phyloP scores from a whole-genome alignment of 2,797 vertebrate species.

The Amphiprion clarkii region DNA sequence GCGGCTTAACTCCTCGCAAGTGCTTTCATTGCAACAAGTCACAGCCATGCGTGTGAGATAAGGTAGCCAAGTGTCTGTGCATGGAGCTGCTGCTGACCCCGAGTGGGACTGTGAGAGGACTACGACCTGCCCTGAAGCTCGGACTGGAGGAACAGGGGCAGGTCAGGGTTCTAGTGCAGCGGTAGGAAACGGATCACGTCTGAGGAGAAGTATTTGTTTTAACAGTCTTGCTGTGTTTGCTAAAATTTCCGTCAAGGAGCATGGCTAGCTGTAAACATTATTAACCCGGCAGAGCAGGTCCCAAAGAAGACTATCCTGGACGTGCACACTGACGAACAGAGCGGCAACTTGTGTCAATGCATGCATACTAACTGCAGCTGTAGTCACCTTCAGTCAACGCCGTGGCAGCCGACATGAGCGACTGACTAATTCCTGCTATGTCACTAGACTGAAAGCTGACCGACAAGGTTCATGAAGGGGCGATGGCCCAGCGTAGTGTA shows the following conservation, averaged over 20 bases:
- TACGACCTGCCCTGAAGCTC: background rate
- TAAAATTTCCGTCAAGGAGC: slow-evolving; percentile 47
- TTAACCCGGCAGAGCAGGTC: slow-evolving; percentile 45
- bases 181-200: background rate
- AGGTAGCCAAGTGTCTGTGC: slow-evolving; percentile 12
- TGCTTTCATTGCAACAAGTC: slow-evolving; percentile 59
- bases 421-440: slow-evolving; percentile 1
- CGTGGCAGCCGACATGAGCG: slow-evolving; percentile 24
- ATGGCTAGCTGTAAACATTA: slow-evolving; percentile 61
- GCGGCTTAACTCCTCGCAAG: slow-evolving; percentile 51
- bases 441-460: background rate
- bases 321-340: background rate
- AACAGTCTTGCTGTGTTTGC: slow-evolving; percentile 37
- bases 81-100: slow-evolving; percentile 35
- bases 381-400: slow-evolving; percentile 20
- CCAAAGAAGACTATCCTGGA: slow-evolving; percentile 20
- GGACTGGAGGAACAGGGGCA: background rate
- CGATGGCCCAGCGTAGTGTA: background rate
- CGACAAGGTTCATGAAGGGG: background rate
- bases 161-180: background rate
- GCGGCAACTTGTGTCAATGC: background rate
- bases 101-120: slow-evolving; percentile 1
- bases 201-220: slow-evolving; percentile 35
- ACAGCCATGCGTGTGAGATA: slow-evolving; percentile 54
- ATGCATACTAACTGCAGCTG: background rate